These are phyloP conservation scores for Drosophila stalkeri DNA, from an alignment of 2,888 invertebrate species.

Conservation along the genomic window DNA sequence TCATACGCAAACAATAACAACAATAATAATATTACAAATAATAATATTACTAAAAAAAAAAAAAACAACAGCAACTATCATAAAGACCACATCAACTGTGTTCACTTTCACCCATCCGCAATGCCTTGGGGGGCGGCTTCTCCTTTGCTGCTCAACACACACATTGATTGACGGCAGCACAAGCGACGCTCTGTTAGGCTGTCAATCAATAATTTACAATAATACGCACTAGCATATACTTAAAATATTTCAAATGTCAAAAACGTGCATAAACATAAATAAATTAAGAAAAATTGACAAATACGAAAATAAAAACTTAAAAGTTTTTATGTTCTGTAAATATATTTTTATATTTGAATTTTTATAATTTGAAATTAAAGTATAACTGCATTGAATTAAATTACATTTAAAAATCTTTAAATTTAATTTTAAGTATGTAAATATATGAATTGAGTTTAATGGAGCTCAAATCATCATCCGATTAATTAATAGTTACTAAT, in stretches of 20 bases:
- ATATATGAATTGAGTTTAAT: too few species aligned
- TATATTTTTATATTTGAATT: background rate
- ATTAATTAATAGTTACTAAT: too few species aligned
- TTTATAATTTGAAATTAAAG: background rate
- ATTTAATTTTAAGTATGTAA: too few species aligned
- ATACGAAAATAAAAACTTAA: background rate
- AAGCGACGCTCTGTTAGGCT: conserved; percentile 10
- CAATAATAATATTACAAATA: conserved; percentile 8
- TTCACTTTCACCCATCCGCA: conserved; percentile 70
- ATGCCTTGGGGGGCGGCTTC: conserved; percentile 13
- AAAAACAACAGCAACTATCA: background rate
- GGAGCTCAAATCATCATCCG: too few species aligned
- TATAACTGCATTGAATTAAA: background rate
- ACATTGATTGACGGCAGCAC: conserved; percentile 10
- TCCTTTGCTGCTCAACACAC: background rate
- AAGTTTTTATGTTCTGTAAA: background rate
- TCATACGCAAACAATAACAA: conserved; percentile 23
- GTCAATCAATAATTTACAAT: conserved; percentile 60
- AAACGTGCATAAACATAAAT: background rate
- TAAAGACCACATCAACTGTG: conserved; percentile 25
- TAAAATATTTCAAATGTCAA: conserved; percentile 9
- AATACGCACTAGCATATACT: conserved; percentile 2
- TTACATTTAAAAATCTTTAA: too few species aligned
- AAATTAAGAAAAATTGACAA: background rate
- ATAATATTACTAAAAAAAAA: conserved; percentile 7